Percentiles rank a stretch among this genome's conserved stretches.
phyloP scores from a whole-genome alignment of 1,140 invertebrate genomes.

The Battus philenor region DNA sequence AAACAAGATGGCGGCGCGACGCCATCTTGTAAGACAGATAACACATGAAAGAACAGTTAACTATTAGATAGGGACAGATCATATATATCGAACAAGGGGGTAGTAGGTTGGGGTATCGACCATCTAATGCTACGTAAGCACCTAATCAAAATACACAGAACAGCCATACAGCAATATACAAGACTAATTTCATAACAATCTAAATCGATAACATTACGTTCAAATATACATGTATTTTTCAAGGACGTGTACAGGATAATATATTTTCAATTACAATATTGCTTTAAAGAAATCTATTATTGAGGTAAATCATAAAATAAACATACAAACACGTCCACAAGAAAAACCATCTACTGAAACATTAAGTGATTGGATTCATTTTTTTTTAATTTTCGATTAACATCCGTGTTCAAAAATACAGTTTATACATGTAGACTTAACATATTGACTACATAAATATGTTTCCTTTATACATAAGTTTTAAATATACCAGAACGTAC shows the following conservation, averaged over 20 bases:
- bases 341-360: slow-evolving; percentile 3
- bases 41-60: too few relatives aligned
- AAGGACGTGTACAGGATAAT: slow-evolving; percentile 26
- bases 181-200: slow-evolving; percentile 54
- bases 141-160: slow-evolving; percentile 48
- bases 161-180: slow-evolving; percentile 48
- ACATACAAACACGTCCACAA: background rate
- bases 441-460: slow-evolving; percentile 7
- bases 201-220: slow-evolving; percentile 38
- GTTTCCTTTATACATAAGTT: slow-evolving; percentile 23
- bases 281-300: too few relatives aligned
- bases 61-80: too few relatives aligned
- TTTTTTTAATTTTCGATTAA: background rate
- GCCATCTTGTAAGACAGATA: too few relatives aligned
- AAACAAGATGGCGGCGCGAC: too few relatives aligned
- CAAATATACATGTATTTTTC: slow-evolving; percentile 30
- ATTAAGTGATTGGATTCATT: too few relatives aligned
- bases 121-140: slow-evolving; percentile 42
- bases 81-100: too few relatives aligned
- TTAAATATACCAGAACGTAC: too few relatives aligned
- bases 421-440: slow-evolving; percentile 7
- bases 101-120: too few relatives aligned
- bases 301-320: background rate
- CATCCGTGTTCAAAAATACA: slow-evolving; percentile 11
- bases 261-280: slow-evolving; percentile 4